Percentiles rank a stretch among this genome's conserved stretches.
phyloP scores from a whole-genome alignment of 2,797 vertebrate species.

The Mareca strepera region DNA sequence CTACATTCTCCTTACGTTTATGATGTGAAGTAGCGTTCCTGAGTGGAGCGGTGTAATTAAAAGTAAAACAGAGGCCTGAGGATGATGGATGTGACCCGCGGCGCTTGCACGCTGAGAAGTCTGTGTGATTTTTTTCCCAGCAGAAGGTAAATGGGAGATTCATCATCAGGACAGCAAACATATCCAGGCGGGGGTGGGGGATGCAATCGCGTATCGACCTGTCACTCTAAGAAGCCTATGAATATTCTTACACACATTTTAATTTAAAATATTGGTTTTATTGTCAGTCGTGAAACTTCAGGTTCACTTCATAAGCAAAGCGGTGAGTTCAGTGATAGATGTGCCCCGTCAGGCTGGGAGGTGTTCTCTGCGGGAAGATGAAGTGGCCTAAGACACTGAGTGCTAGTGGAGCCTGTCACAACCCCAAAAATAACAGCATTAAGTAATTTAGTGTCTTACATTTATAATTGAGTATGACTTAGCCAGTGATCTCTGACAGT shows the following conservation, averaged over 20 bases:
- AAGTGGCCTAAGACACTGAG: slow-evolving; percentile 1
- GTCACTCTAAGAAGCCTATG: slow-evolving; percentile 61
- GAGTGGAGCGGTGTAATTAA: slow-evolving; percentile 74
- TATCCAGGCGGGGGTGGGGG: slow-evolving; percentile 39
- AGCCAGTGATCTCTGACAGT: slow-evolving; percentile 30
- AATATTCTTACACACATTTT: slow-evolving; percentile 63
- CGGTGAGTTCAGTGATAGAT: slow-evolving; percentile 41
- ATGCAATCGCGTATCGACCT: slow-evolving; percentile 62
- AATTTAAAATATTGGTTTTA: slow-evolving; percentile 60
- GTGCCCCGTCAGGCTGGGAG: not conserved
- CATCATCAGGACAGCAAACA: slow-evolving; percentile 67
- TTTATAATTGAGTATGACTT: slow-evolving; percentile 13
- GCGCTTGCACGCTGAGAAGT: slow-evolving; percentile 30
- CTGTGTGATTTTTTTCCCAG: slow-evolving; percentile 53
- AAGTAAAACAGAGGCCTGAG: slow-evolving; percentile 66
- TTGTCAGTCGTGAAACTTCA: slow-evolving; percentile 25
- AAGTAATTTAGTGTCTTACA: not conserved
- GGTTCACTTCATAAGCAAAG: slow-evolving; percentile 27
- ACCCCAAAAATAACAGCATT: not conserved
- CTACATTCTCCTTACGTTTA: slow-evolving; percentile 69
- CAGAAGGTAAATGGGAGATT: slow-evolving; percentile 59
- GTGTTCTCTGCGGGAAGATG: not conserved
- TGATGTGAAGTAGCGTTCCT: slow-evolving; percentile 65
- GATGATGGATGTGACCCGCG: slow-evolving; percentile 62
- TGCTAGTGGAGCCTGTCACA: slow-evolving; percentile 9